Evolutionary conservation across 2,888 invertebrate genomes (phyloP), one percentile per base, ranked within the genome.

Genomic region (Lycophotia porphyrea): DNA sequence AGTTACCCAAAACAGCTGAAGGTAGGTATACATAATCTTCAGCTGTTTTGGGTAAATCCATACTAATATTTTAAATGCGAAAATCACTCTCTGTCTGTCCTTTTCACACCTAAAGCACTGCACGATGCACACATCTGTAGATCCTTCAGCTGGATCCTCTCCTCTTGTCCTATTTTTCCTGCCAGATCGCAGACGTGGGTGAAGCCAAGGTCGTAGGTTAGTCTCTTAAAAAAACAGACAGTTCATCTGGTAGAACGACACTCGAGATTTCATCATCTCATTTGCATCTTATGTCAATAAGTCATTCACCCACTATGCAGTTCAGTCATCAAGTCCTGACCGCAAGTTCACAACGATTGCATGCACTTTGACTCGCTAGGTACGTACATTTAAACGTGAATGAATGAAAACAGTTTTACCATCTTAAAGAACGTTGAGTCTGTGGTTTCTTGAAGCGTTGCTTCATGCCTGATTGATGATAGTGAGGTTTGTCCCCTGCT

Each of bases 331-430:
- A 72, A 27, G 15, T 80, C 24, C 42, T 55, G 5, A 73, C 78
- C 74, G 39, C 78, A 73, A 73, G 47, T 58, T 73, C 42, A 80
- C 71, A 79, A 77, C 34, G 52, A 78, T 80, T 72, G 44, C 80
- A 55, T 55, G 52, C 31, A n/a, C 27, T 31, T 79, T 55, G 18
- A 39, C 55, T 55, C 24, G 4, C 21, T 49, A 39, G 8, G 58
- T 58, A 31, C 18, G 15, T 55, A 63, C 39, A 27, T 36, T 34
- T 44, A 47, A 21, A 24, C 2, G 4, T 55, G 9, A 1, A 34
- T 72, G 55, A 80, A 80, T 74, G 74, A 49, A 80, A 72, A 58
- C 39, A 27, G 64, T 27, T 34, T n/a, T 55, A 63, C 4, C n/a
- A n/a, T 44, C 18, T n/a, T 3, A 36, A 44, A 68, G 69, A 21